Percentiles rank a stretch among this genome's conserved stretches.
Evolutionary conservation across 1,140 invertebrate species (phyloP).

Genomic region (Drosophila repletoides): DNA sequence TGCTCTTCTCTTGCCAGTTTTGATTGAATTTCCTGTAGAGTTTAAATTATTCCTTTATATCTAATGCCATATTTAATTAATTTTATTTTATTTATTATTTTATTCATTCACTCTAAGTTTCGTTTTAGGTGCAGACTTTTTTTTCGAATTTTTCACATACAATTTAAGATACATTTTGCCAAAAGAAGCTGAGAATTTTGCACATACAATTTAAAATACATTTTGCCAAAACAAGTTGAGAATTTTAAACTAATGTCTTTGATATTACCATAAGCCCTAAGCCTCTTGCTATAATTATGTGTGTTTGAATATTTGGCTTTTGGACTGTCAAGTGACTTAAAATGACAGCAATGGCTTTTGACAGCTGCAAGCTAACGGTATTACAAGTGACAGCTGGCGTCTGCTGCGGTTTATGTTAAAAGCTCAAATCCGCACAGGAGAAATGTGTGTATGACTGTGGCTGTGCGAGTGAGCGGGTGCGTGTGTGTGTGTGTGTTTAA

Average conservation of each 20-base stretch:
- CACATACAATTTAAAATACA: neutral
- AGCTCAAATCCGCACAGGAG: constrained; percentile 23
- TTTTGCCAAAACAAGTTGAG: neutral
- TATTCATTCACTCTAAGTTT: constrained; percentile 8
- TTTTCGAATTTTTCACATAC: constrained; percentile 6
- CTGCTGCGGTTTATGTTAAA: constrained; percentile 73
- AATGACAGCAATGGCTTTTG: constrained; percentile 70
- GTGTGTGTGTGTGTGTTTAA: constrained; percentile 12
- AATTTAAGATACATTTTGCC: neutral
- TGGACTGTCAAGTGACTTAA: constrained; percentile 66
- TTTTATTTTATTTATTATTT: neutral
- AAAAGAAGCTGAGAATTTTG: constrained; percentile 5
- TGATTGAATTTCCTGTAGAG: too few species aligned
- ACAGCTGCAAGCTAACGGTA: constrained; percentile 70
- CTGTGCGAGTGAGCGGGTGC: neutral
- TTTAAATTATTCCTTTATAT: too few species aligned
- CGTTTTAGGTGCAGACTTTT: too few species aligned
- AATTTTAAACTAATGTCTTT: constrained; percentile 7
- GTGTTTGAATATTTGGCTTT: constrained; percentile 19
- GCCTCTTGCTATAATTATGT: constrained; percentile 14
- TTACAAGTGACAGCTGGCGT: constrained; percentile 76
- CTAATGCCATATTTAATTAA: too few species aligned
- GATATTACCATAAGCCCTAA: too few species aligned
- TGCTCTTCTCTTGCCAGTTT: too few species aligned
- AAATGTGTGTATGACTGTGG: neutral